A percentile compares a stretch with the other conserved stretches of the same genome.
phyloP scores from a whole-genome alignment of 2,797 vertebrate genomes.

The Pipistrellus nathusii region DNA sequence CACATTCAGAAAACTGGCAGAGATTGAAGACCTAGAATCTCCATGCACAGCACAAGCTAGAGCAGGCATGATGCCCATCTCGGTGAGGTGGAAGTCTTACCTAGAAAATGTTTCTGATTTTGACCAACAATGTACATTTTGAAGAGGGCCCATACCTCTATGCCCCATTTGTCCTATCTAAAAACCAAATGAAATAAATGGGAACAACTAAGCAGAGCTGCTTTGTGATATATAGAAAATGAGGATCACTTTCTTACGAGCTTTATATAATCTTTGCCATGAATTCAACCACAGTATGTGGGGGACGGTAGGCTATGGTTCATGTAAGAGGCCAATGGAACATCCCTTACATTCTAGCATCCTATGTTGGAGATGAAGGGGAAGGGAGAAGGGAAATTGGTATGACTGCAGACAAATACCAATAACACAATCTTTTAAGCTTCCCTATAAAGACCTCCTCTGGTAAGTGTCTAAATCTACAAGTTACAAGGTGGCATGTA shows the following conservation, averaged over 20 bases:
- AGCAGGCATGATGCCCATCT: not conserved
- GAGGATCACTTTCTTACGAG: not conserved
- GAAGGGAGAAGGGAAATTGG: not conserved
- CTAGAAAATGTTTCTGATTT: slow-evolving; percentile 26
- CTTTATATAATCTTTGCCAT: not conserved
- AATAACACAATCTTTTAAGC: not conserved
- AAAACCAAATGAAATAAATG: not conserved
- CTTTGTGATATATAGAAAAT: not conserved
- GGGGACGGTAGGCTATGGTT: not conserved
- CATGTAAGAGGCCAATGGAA: not conserved
- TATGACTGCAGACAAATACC: not conserved
- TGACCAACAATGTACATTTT: not conserved
- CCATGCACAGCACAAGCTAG: not conserved
- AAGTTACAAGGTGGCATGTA: slow-evolving; percentile 59
- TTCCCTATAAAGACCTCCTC: not conserved
- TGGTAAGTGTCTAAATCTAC: slow-evolving; percentile 19
- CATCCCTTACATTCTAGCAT: not conserved
- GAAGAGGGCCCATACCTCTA: not conserved
- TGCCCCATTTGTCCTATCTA: not conserved
- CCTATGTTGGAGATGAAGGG: not conserved
- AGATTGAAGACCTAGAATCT: slow-evolving; percentile 8
- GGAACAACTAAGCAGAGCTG: not conserved
- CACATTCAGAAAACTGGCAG: slow-evolving; percentile 15
- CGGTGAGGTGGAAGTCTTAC: not conserved
- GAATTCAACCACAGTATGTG: not conserved